These are phyloP conservation scores for Bombus waltoni DNA, from an alignment of 1,140 invertebrate species.

Conservation along the genomic window DNA sequence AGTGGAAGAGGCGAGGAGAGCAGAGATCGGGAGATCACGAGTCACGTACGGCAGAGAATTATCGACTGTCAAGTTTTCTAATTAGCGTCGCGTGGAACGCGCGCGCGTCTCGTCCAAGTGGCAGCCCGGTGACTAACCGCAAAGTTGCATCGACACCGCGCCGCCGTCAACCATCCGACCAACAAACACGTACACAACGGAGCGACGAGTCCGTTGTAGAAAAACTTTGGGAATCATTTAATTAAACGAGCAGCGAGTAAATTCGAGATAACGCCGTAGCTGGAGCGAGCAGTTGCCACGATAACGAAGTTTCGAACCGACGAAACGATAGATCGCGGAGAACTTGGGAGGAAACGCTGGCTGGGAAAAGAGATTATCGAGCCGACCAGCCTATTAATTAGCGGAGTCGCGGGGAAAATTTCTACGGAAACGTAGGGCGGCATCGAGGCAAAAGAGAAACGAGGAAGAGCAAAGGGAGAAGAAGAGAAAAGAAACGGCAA, in stretches of 20 bases:
- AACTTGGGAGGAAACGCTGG: constrained; percentile 12
- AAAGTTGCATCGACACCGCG: constrained; percentile 3
- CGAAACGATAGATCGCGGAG: constrained; percentile 13
- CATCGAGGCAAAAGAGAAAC: neutral
- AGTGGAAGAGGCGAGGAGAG: neutral
- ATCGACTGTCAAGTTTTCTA: constrained; percentile 45
- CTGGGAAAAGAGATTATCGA: constrained; percentile 43
- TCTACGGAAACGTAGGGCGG: too few relatives aligned
- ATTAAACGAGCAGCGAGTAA: constrained; percentile 23
- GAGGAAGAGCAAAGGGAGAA: neutral
- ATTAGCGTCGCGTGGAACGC: constrained; percentile 4
- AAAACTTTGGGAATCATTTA: constrained; percentile 22
- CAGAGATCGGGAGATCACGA: neutral
- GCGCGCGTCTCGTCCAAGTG: neutral
- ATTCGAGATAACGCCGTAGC: constrained; percentile 20
- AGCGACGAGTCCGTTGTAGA: neutral
- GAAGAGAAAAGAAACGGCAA: too few relatives aligned
- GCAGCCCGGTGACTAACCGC: neutral
- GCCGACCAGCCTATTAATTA: constrained; percentile 37
- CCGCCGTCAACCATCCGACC: neutral
- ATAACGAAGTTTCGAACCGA: constrained; percentile 41
- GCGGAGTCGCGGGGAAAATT: neutral
- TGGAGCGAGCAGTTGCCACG: constrained; percentile 28
- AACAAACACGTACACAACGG: neutral
- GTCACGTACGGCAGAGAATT: neutral